A percentile compares a stretch with the other conserved stretches of the same genome.
These are phyloP conservation scores for Myiozetetes cayanensis DNA, from an alignment of 2,113 vertebrate species.

Conservation along the genomic window DNA sequence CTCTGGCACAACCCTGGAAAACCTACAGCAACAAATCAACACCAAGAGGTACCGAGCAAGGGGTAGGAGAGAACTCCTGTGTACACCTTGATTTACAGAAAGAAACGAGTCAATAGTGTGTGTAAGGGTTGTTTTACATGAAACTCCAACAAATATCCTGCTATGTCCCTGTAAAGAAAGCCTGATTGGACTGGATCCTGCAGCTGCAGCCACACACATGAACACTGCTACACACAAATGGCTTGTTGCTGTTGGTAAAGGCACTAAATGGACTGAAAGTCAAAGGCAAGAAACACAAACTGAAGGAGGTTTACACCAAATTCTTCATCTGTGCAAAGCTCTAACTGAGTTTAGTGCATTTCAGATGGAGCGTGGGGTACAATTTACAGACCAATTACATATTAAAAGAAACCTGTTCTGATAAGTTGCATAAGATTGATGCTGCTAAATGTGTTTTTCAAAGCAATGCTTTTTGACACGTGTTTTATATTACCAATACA, in stretches of 20 bases:
- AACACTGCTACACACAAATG: neutral
- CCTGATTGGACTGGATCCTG: neutral
- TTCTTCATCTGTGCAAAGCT: neutral
- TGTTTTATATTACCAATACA: neutral
- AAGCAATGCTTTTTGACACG: neutral
- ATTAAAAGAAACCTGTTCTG: neutral
- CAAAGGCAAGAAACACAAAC: neutral
- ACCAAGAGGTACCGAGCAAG: neutral
- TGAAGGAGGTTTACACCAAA: neutral
- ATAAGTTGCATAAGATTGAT: neutral
- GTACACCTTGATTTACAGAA: neutral
- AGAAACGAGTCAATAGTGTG: neutral
- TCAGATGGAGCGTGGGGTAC: neutral
- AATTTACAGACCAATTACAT: neutral
- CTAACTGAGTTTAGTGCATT: neutral
- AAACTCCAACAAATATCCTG: neutral
- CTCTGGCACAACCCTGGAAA: neutral
- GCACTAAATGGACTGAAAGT: neutral
- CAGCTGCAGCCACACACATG: neutral
- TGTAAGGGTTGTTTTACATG: neutral
- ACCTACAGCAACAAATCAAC: neutral
- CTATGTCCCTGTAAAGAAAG: neutral
- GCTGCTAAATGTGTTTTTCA: neutral
- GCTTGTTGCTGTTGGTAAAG: neutral
- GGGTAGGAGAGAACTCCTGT: neutral